Percentiles rank a stretch among this genome's conserved stretches.
Evolutionary conservation across 2,113 vertebrate species (phyloP).

Genomic region (Columbina picui): DNA sequence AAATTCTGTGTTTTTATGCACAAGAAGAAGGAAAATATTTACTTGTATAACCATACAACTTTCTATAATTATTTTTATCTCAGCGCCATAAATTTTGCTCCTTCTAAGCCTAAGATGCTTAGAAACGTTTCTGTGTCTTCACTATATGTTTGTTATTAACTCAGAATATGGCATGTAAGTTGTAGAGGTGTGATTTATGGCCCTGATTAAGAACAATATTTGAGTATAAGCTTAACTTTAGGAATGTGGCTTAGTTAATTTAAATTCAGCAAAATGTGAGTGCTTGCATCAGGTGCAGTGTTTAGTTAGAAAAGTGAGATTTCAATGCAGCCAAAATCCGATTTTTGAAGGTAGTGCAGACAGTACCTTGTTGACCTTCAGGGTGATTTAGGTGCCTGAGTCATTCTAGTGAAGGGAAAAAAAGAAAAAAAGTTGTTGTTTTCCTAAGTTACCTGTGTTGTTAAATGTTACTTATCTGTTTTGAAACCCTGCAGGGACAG

Average conservation of each 20-base stretch:
- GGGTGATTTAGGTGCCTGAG: neutral
- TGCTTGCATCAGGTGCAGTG: neutral
- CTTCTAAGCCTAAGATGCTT: neutral
- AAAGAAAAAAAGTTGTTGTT: neutral
- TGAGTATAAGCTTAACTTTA: neutral
- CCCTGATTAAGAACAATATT: neutral
- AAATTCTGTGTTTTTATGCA: slow-evolving; percentile 46
- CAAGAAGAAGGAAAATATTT: slow-evolving; percentile 43
- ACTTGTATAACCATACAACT: slow-evolving; percentile 16
- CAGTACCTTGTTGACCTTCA: neutral
- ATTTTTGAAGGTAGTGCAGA: neutral
- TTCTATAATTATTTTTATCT: slow-evolving; percentile 5
- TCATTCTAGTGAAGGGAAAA: neutral
- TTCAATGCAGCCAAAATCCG: neutral
- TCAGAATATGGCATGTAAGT: neutral
- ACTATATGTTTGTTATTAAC: neutral
- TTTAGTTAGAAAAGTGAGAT: neutral
- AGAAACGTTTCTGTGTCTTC: neutral
- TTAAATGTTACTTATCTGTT: neutral
- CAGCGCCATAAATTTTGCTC: neutral
- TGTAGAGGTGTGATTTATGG: neutral
- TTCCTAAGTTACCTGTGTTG: neutral
- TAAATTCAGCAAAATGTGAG: neutral
- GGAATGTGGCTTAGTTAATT: neutral
- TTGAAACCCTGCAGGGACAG: neutral